Evolutionary conservation across 2,113 vertebrate genomes (phyloP).

Genomic region (Struthio camelus): DNA sequence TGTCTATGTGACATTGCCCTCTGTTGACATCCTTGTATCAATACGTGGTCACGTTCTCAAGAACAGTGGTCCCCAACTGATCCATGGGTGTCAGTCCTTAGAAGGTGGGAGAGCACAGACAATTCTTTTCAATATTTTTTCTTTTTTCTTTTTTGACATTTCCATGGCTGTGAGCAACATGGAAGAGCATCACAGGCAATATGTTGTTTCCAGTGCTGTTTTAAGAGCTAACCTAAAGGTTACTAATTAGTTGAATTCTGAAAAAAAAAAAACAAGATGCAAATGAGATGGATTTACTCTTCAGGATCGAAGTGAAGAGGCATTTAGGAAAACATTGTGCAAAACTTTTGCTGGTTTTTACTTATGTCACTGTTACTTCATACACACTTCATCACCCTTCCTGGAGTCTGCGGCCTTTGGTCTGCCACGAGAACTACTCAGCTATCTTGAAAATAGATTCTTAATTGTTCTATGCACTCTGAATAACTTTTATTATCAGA

Average conservation of each 20-base stretch:
- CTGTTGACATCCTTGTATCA: neutral
- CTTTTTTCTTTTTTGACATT: neutral
- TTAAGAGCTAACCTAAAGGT: neutral
- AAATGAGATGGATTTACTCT: neutral
- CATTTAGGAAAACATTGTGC: neutral
- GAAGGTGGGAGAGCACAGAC: neutral
- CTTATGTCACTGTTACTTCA: neutral
- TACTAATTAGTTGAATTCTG: neutral
- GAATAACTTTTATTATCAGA: neutral
- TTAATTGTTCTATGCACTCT: neutral
- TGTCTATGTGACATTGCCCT: neutral
- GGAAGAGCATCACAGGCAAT: neutral
- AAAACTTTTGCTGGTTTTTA: neutral
- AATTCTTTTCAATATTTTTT: neutral
- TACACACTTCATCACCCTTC: neutral
- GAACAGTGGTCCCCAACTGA: neutral
- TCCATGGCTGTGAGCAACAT: neutral
- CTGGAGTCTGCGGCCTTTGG: neutral
- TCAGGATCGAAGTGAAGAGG: neutral
- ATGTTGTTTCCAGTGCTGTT: neutral
- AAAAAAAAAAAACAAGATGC: neutral
- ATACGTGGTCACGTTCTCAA: neutral
- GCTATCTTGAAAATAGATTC: neutral
- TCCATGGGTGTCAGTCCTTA: neutral
- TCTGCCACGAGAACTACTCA: neutral